Evolutionary conservation across 2,888 invertebrate genomes (phyloP), one percentile per base, ranked within the genome.

Genomic region (Habroteleia sp.): DNA sequence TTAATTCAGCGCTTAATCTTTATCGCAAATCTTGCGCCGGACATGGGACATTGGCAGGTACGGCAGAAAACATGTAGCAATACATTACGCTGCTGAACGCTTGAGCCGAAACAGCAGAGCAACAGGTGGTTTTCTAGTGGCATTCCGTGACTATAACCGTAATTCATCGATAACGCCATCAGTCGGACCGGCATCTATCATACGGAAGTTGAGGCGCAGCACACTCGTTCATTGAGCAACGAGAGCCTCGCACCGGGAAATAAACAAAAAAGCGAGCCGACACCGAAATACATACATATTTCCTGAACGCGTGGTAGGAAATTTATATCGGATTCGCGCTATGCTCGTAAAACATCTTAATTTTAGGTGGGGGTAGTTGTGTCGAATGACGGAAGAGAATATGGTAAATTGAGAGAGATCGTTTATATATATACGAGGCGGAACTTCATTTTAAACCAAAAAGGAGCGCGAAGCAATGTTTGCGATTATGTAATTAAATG

Each of bases 1-100:
- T 80, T 80, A 81, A 82, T 81, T 81, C 79, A 79, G 72, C 73
- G 72, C 68, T 75, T 77, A 80, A 83, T 82, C 81, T 81, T 77
- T 66, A 79, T 81, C 79, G 78, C 78, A 76, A 82, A 82, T 82
- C 82, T 81, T 63, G 60, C 63, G 52, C 74, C 71, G 79, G 77
- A 79, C 80, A 78, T 68, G 76, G 78, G 80, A 82, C 79, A 81
- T 80, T 80, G 81, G 79, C 81, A 78, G 78, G 77, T 81, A 81
- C 79, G 71, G 75, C 71, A 56, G 71, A 66, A 66, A 71, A 46
- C 75, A 54, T 71, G 71, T 75, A 71, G 69, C 52, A 17, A 63
- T 69, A 58, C 50, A 63, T 74, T 69, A 69, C 56, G 35, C 8
- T 2, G 39, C 44, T 56, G 58, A 50, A 16, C 48, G 52, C 50